phyloP scores from a whole-genome alignment of 2,888 invertebrate species.

The Tetanocera ferruginea region DNA sequence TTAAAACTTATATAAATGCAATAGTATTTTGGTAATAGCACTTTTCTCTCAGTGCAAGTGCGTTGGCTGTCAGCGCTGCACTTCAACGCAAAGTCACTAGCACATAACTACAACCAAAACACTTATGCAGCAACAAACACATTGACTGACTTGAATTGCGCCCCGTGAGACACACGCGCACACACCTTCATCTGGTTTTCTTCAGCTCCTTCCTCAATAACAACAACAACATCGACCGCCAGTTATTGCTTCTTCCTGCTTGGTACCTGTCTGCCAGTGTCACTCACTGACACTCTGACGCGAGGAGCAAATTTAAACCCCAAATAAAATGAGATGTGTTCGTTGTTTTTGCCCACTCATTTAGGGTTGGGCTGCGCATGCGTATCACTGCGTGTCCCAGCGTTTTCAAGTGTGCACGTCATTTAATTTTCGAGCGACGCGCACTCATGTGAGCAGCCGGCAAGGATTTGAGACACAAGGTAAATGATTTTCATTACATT shows the following conservation, averaged over 20 bases:
- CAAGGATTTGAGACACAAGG: not conserved
- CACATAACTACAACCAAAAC: constrained; percentile 3
- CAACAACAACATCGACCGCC: not conserved
- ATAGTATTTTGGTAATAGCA: too few species aligned
- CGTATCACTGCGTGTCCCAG: not conserved
- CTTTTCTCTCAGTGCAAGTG: not conserved
- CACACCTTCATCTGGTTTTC: constrained; percentile 8
- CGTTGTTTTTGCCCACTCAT: constrained; percentile 29
- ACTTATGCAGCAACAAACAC: not conserved
- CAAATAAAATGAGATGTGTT: constrained; percentile 8
- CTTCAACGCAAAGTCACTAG: not conserved
- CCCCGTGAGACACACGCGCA: constrained; percentile 17
- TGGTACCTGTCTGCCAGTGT: constrained; percentile 5
- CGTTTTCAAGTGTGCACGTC: not conserved
- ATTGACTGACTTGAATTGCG: constrained; percentile 4
- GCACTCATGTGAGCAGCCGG: not conserved
- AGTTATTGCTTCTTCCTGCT: constrained; percentile 6
- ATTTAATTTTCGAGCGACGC: not conserved
- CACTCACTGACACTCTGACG: not conserved
- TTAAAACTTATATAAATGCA: too few species aligned
- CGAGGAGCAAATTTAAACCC: not conserved
- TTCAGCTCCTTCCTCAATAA: not conserved
- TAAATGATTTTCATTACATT: constrained; percentile 1
- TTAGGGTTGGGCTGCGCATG: constrained; percentile 32
- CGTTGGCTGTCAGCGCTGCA: constrained; percentile 14